These are phyloP conservation scores for Leptinotarsa undecemlineata DNA, from an alignment of 1,140 invertebrate species.

Conservation along the genomic window DNA sequence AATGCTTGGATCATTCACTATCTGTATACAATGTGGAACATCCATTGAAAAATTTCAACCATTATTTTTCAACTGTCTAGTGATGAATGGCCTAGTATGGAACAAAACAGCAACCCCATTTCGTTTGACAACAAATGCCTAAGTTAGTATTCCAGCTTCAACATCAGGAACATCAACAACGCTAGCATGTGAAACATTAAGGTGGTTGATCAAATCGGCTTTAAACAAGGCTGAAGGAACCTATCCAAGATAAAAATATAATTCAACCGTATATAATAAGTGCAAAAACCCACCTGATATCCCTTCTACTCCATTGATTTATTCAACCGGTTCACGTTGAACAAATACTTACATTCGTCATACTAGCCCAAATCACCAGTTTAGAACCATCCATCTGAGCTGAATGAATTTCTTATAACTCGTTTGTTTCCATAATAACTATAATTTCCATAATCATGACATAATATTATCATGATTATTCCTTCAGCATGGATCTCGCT, in stretches of 20 bases:
- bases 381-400: slow-evolving; percentile 71
- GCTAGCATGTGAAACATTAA: slow-evolving; percentile 68
- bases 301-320: slow-evolving; percentile 83
- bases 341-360: slow-evolving; percentile 69
- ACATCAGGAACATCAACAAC: slow-evolving; percentile 72
- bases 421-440: slow-evolving; percentile 65
- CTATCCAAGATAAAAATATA: slow-evolving; percentile 49
- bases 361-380: slow-evolving; percentile 79
- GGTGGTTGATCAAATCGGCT: slow-evolving; percentile 67
- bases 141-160: slow-evolving; percentile 68
- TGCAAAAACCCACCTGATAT: slow-evolving; percentile 62
- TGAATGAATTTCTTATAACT: slow-evolving; percentile 66
- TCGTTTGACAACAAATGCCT: slow-evolving; percentile 70
- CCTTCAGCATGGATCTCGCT: too few species aligned
- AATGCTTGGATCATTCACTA: too few species aligned
- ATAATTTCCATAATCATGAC: too few species aligned
- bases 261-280: not conserved
- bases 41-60: too few species aligned
- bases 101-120: slow-evolving; percentile 34
- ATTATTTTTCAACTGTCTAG: too few species aligned
- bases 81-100: too few species aligned
- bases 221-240: slow-evolving; percentile 77
- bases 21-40: too few species aligned
- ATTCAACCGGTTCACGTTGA: slow-evolving; percentile 76
- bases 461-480: slow-evolving; percentile 59